These are phyloP conservation scores for Chouioia cunea DNA, from an alignment of 2,888 invertebrate genomes.

Conservation along the genomic window DNA sequence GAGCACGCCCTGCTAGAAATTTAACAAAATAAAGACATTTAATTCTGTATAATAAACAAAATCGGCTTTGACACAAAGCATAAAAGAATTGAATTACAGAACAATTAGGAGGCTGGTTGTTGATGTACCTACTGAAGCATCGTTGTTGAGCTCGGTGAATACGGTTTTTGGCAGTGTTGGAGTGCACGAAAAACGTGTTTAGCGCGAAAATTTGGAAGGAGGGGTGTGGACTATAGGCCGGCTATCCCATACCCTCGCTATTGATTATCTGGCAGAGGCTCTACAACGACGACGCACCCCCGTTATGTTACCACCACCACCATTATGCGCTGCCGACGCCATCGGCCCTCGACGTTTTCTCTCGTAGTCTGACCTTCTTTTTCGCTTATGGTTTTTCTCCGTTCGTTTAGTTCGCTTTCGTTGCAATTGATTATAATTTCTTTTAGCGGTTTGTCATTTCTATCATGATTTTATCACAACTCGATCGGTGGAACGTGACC, in stretches of 20 bases:
- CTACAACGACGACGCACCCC: conserved; percentile 54
- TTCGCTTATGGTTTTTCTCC: conserved; percentile 3
- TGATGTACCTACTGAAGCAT: background rate
- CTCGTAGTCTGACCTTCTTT: background rate
- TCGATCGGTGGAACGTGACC: too few relatives aligned
- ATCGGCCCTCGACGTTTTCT: conserved; percentile 8
- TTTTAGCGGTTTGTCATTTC: too few relatives aligned
- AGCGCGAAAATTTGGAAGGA: conserved; percentile 59
- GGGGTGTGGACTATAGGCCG: conserved; percentile 53
- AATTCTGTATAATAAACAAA: too few relatives aligned
- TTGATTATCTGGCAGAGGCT: conserved; percentile 56
- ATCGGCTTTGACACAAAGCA: too few relatives aligned
- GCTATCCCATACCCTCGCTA: conserved; percentile 51
- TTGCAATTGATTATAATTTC: too few relatives aligned
- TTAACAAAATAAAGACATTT: too few relatives aligned
- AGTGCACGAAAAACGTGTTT: conserved; percentile 45
- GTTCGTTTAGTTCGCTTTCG: conserved; percentile 2
- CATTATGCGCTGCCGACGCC: too few relatives aligned
- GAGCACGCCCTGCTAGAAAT: too few relatives aligned
- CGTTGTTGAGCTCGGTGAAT: background rate
- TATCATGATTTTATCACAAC: too few relatives aligned
- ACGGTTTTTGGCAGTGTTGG: conserved; percentile 22
- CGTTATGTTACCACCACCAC: conserved; percentile 47
- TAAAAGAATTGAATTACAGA: too few relatives aligned
- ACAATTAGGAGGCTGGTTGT: too few relatives aligned